These are phyloP conservation scores for Sebastes goodei DNA, from an alignment of 2,797 vertebrate species.

Conservation along the genomic window DNA sequence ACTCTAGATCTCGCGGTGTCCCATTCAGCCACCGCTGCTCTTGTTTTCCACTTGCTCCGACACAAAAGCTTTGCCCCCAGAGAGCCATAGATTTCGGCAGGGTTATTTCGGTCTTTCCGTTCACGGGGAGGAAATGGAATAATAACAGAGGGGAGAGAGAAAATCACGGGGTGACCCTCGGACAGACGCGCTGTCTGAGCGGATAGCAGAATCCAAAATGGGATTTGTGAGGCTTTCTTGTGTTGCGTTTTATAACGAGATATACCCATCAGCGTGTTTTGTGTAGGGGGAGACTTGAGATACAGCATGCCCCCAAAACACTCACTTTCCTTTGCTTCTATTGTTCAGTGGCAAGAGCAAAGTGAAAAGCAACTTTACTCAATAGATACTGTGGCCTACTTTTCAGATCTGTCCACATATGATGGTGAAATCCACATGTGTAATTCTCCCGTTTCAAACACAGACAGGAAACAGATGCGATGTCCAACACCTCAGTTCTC, in stretches of 20 bases:
- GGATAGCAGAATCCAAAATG: constrained; percentile 12
- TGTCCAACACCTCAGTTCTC: constrained; percentile 4
- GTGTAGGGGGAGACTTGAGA: background rate
- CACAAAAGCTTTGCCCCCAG: constrained; percentile 76
- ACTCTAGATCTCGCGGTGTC: constrained; percentile 58
- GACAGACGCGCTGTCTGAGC: constrained; percentile 31
- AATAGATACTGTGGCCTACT: constrained; percentile 17
- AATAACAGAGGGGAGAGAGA: constrained; percentile 75
- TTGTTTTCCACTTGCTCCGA: constrained; percentile 75
- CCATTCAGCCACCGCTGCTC: constrained; percentile 60
- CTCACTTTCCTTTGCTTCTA: background rate
- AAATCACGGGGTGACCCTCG: constrained; percentile 64
- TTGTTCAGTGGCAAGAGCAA: background rate
- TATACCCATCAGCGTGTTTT: constrained; percentile 25
- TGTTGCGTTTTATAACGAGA: constrained; percentile 11
- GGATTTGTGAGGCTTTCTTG: constrained; percentile 15
- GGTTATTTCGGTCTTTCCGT: constrained; percentile 82
- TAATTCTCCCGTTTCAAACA: constrained; percentile 41
- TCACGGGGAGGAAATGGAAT: constrained; percentile 82
- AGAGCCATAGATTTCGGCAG: constrained; percentile 78
- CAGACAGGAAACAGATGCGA: constrained; percentile 55
- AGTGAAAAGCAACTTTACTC: background rate
- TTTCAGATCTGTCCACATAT: constrained; percentile 35
- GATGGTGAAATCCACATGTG: constrained; percentile 31
- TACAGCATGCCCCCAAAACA: background rate